phyloP scores from a whole-genome alignment of 2,888 invertebrate species.

The Oscheius sp. region DNA sequence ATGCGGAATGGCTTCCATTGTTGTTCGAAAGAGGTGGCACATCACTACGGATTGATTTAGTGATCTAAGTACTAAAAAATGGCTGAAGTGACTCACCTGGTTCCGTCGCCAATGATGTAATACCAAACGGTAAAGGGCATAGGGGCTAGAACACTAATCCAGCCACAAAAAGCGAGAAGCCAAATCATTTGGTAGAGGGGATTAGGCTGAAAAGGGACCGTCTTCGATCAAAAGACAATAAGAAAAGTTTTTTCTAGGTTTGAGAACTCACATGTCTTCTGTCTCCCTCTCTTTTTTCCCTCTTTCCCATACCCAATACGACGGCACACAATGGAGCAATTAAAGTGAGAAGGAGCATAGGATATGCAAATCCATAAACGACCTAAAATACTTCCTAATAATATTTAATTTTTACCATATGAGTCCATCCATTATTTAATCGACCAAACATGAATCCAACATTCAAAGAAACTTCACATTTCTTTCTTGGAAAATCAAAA shows the following conservation, averaged over 20 bases:
- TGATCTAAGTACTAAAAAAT: slow-evolving; percentile 41
- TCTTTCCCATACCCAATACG: slow-evolving; percentile 69
- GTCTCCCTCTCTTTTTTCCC: slow-evolving; percentile 68
- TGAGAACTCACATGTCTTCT: slow-evolving; percentile 58
- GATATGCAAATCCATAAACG: slow-evolving; percentile 68
- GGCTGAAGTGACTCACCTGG: slow-evolving; percentile 40
- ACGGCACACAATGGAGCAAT: slow-evolving; percentile 67
- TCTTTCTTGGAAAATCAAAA: slow-evolving; percentile 65
- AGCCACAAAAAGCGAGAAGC: slow-evolving; percentile 66
- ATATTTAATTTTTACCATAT: slow-evolving; percentile 46
- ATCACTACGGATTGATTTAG: slow-evolving; percentile 66
- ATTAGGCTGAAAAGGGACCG: slow-evolving; percentile 58
- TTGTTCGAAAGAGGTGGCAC: slow-evolving; percentile 68
- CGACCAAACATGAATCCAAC: slow-evolving; percentile 70
- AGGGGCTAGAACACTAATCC: slow-evolving; percentile 65
- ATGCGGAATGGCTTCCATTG: slow-evolving; percentile 68
- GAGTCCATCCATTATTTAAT: slow-evolving; percentile 67
- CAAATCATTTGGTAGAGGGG: slow-evolving; percentile 70
- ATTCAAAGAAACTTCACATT: slow-evolving; percentile 66
- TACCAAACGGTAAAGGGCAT: slow-evolving; percentile 69
- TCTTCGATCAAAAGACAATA: background rate
- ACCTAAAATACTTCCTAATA: slow-evolving; percentile 32
- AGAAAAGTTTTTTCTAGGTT: no score
- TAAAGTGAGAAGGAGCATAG: slow-evolving; percentile 65
- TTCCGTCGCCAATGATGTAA: slow-evolving; percentile 65